Percentiles rank a stretch among this genome's conserved stretches.
phyloP scores from a whole-genome alignment of 2,113 vertebrate species.

The Mugil cephalus region DNA sequence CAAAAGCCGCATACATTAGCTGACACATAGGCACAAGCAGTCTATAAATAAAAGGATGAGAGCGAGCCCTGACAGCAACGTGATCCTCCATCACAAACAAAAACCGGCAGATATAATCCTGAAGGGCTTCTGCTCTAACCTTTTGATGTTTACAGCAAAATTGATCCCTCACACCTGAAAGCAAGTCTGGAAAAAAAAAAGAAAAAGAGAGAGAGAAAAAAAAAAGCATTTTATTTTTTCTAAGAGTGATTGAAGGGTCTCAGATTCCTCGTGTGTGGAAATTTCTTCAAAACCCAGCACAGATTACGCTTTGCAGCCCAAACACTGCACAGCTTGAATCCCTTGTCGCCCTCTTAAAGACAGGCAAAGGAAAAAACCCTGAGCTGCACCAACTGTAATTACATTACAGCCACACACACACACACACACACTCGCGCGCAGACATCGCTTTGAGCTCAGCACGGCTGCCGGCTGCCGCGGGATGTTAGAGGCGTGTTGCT shows the following conservation, averaged over 20 bases:
- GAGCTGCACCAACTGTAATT: conserved; percentile 75
- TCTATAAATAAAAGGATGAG: conserved; percentile 40
- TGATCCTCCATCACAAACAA: conserved; percentile 46
- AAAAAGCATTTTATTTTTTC: too few relatives aligned
- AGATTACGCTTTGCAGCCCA: conserved; percentile 41
- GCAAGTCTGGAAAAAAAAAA: not conserved
- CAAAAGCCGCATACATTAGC: conserved; percentile 19
- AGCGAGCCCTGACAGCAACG: conserved; percentile 36
- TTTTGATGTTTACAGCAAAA: conserved; percentile 47
- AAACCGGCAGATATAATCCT: conserved; percentile 36
- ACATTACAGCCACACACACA: conserved; percentile 57
- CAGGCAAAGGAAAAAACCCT: conserved; percentile 47
- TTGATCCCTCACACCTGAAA: conserved; percentile 29
- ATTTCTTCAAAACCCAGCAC: conserved; percentile 18
- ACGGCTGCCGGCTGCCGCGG: conserved; percentile 86
- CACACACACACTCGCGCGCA: conserved; percentile 28
- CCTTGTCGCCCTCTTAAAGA: conserved; percentile 36
- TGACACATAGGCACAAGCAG: conserved; percentile 38
- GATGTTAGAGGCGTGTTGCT: conserved; percentile 93
- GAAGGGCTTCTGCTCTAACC: conserved; percentile 20
- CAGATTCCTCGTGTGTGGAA: not conserved
- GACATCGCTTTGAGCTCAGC: conserved; percentile 70
- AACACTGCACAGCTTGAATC: conserved; percentile 62
- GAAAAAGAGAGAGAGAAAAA: too few relatives aligned
- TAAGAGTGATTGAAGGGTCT: too few relatives aligned